Evolutionary conservation across 2,797 vertebrate genomes (phyloP), one percentile per base, ranked within the genome.

Genomic region (Darevskia nairensis): DNA sequence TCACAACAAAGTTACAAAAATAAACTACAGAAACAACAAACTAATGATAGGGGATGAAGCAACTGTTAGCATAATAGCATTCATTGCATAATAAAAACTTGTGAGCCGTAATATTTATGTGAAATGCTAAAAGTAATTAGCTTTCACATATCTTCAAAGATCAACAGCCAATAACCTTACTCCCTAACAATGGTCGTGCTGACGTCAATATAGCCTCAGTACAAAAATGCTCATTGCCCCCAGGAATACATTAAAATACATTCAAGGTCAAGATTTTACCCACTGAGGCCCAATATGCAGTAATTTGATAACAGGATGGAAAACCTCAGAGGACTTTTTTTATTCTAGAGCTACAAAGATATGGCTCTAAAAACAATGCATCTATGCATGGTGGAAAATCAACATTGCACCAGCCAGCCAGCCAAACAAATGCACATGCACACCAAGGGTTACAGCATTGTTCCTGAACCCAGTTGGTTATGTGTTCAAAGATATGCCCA

Each of bases 21-120:
- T 81, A 85, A 79, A 85, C 82, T 46, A 66, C 68, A 50, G 17
- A 23, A 61, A 81, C 83, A 75, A 27, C 17, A 64, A 50, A 85
- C 68, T 55, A 72, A 72, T 80, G 41, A 74, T 59, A 85, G 74
- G 55, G 82, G 68, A 74, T 69, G 64, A 78, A 79, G 11, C 50
- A 61, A 78, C 55, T 78, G 87, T 29, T 41, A 83, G 46, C 72
- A 17, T 76, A 32, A 35, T 19, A 15, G 10, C 41, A 27, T 80
- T 84, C 82, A 66, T 50, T 50, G n/a, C 80, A 69, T 75, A 41
- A 89, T 85, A 85, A 85, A 82, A 85, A 75, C 50, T 46, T 35
- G 59, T 75, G 83, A 85, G 59, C 55, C 39, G 50, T 75, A 50
- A 23, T 35, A 80, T 80, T 85, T 64, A 64, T 80, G 41, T 44